Base-by-base conservation (phyloP, 2,888 invertebrate species). In the Steinernema hermaphroditum region DNA sequence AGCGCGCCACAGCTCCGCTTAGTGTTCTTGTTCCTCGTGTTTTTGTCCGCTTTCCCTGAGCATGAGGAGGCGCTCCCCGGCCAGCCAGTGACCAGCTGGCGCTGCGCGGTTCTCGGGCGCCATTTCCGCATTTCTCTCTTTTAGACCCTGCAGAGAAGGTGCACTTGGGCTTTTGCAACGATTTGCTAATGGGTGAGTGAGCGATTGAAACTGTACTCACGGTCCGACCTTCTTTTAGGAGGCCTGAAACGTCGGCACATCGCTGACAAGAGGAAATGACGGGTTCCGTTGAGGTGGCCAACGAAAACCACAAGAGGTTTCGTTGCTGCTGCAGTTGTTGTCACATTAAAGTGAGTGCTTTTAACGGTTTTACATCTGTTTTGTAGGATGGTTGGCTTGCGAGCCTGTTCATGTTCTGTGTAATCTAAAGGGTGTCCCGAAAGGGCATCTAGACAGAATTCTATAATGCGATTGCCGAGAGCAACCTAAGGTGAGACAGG, bases 191-290 rank as follows among this genome's bases (percentile, higher is more conserved):
- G 32, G 32, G 22, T 16, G 22, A 46, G n/a, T 6, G 46, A 46
- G n/a, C 4, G 4, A 9, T 16, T 46, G 22, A 4, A 37, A 37
- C 37, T 37, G 37, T 37, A 37, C 6, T 12, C 37, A 37, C 37
- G 4, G 37, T 4, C 37, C 37, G 12, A 12, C 37, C 12, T 37
- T 37, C 37, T 37, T 62, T 32, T 32, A 62, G 62, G 16, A 62
- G 62, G 62, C 62, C 16, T 29, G 62, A 62, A 32, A 34, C 62
- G 62, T 62, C 62, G 62, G 62, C 62, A n/a, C 32, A 62, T 62
- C 62, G 62, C 62, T 62, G 62, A 62, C 62, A 22, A 16, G 29
- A 62, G 62, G 62, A 62, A 27, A 62, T 62, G 62, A 46, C 46
- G 46, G 22, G 46, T 46, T 46, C 22, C 32, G 32, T 8, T 1